Base-by-base conservation (phyloP, 2,113 vertebrate species). In the Capreolus pygargus region DNA sequence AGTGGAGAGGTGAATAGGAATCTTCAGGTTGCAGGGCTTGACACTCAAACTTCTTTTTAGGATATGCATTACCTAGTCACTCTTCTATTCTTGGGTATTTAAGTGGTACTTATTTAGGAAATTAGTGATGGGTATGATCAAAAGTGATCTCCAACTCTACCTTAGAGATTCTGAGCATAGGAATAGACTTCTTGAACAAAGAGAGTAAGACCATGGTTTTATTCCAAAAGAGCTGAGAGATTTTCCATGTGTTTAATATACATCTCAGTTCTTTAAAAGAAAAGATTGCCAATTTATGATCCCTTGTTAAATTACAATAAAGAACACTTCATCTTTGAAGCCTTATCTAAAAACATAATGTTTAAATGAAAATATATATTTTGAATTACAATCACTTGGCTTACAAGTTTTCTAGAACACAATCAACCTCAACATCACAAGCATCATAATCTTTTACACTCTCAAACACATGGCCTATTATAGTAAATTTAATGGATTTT, bases 341-440 rank as follows among this genome's bases (percentile, higher is more conserved):
- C 0, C 45, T 47, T 85, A 57, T 90, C 10, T 90, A 60, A 91
- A 28, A 79, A 54, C 0, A 45, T 43, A 57, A 81, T 45, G 45
- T 74, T 86, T 92, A 74, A 89, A 70, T 52, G 21, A 64, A 96
- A 95, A 92, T 25, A 82, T 47, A n/a, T 60, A 91, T 64, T 92
- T 91, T 61, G 3, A 86, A 58, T 64, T 95, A 58, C 6, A 52
- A 52, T 94, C 30, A 92, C 16, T 74, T 91, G 76, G 21, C 58
- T 97, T 88, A 79, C 10, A 91, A n/a, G 78, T 84, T 91, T 93
- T 91, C 30, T 79, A 67, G 55, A 84, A 85, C 2, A 61, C 6
- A 91, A 55, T 39, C 50, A 86, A 67, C 19, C 11, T 84, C 76
- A 90, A 19, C 7, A 54, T 91, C 14, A 15, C 11, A 90, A 54